These are phyloP conservation scores for Saimiri boliviensis DNA, from an alignment of 2,113 vertebrate species.

Conservation along the genomic window DNA sequence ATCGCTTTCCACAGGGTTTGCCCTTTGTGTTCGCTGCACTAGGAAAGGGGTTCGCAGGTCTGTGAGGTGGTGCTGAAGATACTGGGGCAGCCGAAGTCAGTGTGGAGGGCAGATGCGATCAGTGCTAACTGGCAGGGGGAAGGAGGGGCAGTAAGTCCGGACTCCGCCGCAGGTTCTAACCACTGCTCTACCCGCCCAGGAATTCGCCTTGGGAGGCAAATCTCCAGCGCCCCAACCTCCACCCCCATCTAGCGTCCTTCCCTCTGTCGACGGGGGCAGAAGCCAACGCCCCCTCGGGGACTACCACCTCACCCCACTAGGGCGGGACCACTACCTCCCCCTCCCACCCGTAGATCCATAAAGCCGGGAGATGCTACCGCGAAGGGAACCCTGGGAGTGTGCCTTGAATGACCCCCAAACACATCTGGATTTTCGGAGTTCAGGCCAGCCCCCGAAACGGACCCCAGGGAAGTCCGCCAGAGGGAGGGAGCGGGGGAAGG, in stretches of 20 bases:
- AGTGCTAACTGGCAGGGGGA: not conserved
- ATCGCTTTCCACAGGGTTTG: not conserved
- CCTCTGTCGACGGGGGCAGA: not conserved
- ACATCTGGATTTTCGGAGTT: conserved; percentile 78
- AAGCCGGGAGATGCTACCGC: conserved; percentile 61
- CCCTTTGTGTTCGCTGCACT: not conserved
- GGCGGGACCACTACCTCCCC: not conserved
- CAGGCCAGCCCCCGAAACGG: conserved; percentile 74
- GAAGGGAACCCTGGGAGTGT: conserved; percentile 75
- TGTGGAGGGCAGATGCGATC: not conserved
- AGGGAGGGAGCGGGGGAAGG: conserved; percentile 45
- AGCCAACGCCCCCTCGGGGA: not conserved
- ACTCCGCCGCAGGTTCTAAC: not conserved
- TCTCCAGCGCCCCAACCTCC: not conserved
- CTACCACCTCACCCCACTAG: not conserved
- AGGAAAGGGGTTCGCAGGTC: not conserved
- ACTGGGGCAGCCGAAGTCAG: not conserved
- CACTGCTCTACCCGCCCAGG: conserved; percentile 34
- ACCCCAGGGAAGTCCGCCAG: conserved; percentile 72
- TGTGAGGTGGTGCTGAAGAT: not conserved
- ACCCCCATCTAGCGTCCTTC: not conserved
- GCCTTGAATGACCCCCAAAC: conserved; percentile 77
- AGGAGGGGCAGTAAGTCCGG: not conserved
- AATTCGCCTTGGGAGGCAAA: not conserved
- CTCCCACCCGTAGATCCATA: conserved; percentile 17